Percentiles rank a stretch among this genome's conserved stretches.
These are phyloP conservation scores for Manis javanica DNA, from an alignment of 2,797 vertebrate genomes.

Conservation along the genomic window DNA sequence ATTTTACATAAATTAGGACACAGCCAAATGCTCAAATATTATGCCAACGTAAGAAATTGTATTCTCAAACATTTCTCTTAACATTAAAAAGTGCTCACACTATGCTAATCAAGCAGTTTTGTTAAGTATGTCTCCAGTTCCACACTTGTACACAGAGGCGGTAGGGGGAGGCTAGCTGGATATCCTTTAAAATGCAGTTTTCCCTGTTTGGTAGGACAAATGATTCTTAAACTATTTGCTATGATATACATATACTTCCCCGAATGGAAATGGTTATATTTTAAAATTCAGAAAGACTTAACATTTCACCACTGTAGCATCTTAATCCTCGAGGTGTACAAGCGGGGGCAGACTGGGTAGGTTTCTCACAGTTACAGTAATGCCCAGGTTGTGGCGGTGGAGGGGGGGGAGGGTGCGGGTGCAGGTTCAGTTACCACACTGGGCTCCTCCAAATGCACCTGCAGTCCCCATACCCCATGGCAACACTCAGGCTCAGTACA, in stretches of 20 bases:
- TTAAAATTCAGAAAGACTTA: neutral
- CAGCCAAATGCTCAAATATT: neutral
- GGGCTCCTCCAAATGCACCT: accelerated
- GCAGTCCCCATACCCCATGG: neutral
- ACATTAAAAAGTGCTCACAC: neutral
- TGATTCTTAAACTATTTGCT: neutral
- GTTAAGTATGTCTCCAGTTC: neutral
- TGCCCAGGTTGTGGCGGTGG: too few species aligned
- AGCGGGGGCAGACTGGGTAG: neutral
- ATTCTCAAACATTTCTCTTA: neutral
- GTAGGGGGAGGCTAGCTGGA: too few species aligned
- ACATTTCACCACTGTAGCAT: accelerated
- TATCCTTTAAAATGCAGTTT: neutral
- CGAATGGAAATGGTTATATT: neutral
- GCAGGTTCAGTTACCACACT: accelerated
- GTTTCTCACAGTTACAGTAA: neutral
- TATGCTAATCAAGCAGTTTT: neutral
- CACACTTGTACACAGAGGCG: accelerated
- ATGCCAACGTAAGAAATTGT: neutral
- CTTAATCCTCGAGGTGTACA: neutral
- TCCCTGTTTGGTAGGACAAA: neutral
- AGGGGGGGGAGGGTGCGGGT: accelerated
- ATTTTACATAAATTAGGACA: neutral
- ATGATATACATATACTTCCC: accelerated
- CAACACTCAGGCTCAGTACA: accelerated